phyloP scores from a whole-genome alignment of 2,113 vertebrate species.

The Festucalex cinctus region DNA sequence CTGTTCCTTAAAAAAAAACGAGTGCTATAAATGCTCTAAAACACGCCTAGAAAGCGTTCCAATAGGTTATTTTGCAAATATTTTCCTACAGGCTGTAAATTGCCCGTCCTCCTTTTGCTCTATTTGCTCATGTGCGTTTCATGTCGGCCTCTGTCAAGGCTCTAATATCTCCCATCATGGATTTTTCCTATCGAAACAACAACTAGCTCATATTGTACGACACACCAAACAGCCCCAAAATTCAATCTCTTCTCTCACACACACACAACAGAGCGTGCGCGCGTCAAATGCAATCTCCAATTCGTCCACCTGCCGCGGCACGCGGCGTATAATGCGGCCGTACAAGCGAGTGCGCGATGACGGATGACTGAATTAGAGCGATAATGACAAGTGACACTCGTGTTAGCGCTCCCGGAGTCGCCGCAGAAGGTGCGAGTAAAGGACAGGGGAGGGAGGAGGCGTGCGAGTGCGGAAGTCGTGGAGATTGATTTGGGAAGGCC shows the following conservation, averaged over 20 bases:
- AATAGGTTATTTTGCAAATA: no score
- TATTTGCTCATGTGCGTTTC: conserved; percentile 3
- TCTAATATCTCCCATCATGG: conserved; percentile 12
- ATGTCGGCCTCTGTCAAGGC: not conserved
- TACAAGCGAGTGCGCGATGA: conserved; percentile 75
- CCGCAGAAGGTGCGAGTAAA: conserved; percentile 74
- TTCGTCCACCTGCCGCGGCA: conserved; percentile 74
- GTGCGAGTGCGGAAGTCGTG: conserved; percentile 48
- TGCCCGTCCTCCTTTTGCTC: not conserved
- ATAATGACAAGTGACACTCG: conserved; percentile 83
- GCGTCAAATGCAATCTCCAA: conserved; percentile 78
- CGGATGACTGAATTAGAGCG: conserved; percentile 81
- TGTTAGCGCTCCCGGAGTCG: conserved; percentile 77
- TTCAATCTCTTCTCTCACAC: conserved; percentile 46
- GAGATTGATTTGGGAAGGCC: conserved; percentile 57
- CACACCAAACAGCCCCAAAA: conserved; percentile 28
- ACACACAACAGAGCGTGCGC: conserved; percentile 47
- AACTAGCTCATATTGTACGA: conserved; percentile 25
- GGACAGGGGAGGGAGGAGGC: conserved; percentile 40
- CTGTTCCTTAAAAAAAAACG: no score
- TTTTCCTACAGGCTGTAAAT: not conserved
- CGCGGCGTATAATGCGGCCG: conserved; percentile 67
- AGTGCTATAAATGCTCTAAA: no score
- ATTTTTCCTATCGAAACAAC: conserved; percentile 28
- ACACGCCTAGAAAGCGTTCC: no score